Conservation (phyloP, 2,797 vertebrate genomes). For the Masticophis lateralis region DNA sequence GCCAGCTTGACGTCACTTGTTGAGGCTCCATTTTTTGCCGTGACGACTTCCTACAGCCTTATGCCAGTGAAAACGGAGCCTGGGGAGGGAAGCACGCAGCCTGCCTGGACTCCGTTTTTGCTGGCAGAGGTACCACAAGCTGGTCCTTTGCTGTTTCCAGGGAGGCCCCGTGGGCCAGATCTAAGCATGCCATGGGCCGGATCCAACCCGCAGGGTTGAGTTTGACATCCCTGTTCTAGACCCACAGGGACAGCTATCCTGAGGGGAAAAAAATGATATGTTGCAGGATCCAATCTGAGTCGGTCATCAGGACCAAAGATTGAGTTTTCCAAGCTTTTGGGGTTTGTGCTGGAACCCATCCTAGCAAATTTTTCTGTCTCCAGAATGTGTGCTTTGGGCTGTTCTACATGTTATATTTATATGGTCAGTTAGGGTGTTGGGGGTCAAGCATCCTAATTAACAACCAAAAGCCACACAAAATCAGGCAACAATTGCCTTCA, state of each 20-base stretch:
- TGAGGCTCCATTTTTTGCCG: no score
- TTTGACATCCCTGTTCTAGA: no score
- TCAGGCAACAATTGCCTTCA: neutral
- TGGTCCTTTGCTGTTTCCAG: no score
- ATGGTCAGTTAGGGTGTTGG: neutral
- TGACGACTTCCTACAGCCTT: no score
- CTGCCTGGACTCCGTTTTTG: no score
- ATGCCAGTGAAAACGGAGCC: no score
- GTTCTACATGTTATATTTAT: neutral
- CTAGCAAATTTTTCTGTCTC: neutral
- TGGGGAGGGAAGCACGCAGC: fast-evolving
- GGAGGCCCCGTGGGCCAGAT: no score
- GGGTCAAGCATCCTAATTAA: neutral
- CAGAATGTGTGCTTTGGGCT: neutral
- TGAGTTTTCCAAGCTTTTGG: neutral
- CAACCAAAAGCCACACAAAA: neutral
- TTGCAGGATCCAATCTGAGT: neutral
- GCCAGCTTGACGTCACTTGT: no score
- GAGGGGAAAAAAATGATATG: neutral
- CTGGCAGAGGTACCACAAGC: no score
- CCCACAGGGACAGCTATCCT: neutral
- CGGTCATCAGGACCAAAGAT: neutral
- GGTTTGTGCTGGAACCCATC: neutral
- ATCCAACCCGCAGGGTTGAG: no score
- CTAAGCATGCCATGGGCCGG: no score